These are phyloP conservation scores for Drosophila rhopaloa DNA, from an alignment of 1,140 invertebrate genomes.

Conservation along the genomic window DNA sequence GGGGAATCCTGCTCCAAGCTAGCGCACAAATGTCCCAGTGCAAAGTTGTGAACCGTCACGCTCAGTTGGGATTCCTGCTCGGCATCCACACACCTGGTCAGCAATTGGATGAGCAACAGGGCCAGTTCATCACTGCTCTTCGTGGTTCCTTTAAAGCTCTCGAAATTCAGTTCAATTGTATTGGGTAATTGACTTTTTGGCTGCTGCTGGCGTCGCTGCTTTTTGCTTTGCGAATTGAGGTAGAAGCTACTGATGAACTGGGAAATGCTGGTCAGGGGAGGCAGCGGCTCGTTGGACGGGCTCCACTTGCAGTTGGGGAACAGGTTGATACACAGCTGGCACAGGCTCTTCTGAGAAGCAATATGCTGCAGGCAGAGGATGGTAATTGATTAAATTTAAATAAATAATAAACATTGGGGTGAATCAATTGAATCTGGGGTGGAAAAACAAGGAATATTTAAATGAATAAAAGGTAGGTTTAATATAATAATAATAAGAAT, in stretches of 20 bases:
- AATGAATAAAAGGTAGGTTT: too few species aligned
- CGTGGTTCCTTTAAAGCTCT: constrained; percentile 41
- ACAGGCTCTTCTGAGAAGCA: constrained; percentile 79
- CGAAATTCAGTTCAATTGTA: constrained; percentile 29
- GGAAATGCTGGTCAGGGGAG: constrained; percentile 41
- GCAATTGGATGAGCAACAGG: constrained; percentile 64
- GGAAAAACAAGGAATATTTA: too few species aligned
- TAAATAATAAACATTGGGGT: background rate
- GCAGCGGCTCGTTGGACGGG: constrained; percentile 31
- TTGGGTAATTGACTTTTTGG: constrained; percentile 35
- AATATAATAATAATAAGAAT: too few species aligned
- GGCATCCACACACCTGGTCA: constrained; percentile 68
- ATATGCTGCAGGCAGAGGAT: constrained; percentile 52
- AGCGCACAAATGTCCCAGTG: constrained; percentile 61
- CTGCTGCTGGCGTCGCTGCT: constrained; percentile 44
- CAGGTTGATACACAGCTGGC: constrained; percentile 78
- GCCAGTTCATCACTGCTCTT: constrained; percentile 78
- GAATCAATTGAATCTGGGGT: too few species aligned
- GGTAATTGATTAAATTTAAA: constrained; percentile 4
- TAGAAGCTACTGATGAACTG: constrained; percentile 68
- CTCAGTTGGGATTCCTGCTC: constrained; percentile 66
- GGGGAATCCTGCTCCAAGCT: constrained; percentile 22
- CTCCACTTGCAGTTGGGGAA: constrained; percentile 81
- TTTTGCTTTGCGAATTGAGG: constrained; percentile 55
- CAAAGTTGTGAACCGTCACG: constrained; percentile 74